These are phyloP conservation scores for Heloderma charlesbogerti DNA, from an alignment of 2,113 vertebrate genomes.

Conservation along the genomic window DNA sequence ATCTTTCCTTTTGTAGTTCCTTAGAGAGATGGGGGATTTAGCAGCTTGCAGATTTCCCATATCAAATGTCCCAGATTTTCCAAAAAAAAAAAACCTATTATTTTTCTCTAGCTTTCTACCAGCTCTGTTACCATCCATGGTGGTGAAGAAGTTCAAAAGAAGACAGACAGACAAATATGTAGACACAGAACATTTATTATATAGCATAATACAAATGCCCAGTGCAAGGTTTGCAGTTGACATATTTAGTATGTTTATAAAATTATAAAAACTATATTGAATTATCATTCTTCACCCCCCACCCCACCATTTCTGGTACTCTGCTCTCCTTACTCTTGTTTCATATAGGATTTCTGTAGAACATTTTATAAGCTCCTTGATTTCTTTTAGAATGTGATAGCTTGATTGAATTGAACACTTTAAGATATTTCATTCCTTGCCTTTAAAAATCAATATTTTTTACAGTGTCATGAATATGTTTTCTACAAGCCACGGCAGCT, in stretches of 20 bases:
- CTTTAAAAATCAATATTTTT: conserved; percentile 82
- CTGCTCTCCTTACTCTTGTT: neutral
- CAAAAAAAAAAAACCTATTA: neutral
- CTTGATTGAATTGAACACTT: conserved; percentile 69
- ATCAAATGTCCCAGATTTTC: neutral
- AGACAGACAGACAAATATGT: neutral
- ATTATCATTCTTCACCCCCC: conserved; percentile 7
- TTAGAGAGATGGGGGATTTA: neutral
- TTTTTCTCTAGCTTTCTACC: neutral
- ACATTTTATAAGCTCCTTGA: conserved; percentile 56
- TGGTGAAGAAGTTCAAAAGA: neutral
- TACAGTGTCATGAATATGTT: conserved; percentile 78
- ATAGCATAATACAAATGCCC: neutral
- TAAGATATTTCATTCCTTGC: conserved; percentile 76
- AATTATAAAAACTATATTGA: conserved; percentile 7
- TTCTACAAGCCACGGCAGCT: conserved; percentile 68
- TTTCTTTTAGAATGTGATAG: conserved; percentile 75
- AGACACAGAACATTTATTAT: neutral
- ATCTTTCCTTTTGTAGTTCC: neutral
- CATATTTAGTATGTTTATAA: neutral
- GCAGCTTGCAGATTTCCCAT: neutral
- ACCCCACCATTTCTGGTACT: conserved; percentile 1
- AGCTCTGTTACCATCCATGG: neutral
- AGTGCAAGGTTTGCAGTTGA: neutral
- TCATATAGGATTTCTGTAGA: conserved; percentile 51